Evolutionary conservation across 1,140 invertebrate species (phyloP), one percentile per base, ranked within the genome.

Genomic region (Aricia agestis): DNA sequence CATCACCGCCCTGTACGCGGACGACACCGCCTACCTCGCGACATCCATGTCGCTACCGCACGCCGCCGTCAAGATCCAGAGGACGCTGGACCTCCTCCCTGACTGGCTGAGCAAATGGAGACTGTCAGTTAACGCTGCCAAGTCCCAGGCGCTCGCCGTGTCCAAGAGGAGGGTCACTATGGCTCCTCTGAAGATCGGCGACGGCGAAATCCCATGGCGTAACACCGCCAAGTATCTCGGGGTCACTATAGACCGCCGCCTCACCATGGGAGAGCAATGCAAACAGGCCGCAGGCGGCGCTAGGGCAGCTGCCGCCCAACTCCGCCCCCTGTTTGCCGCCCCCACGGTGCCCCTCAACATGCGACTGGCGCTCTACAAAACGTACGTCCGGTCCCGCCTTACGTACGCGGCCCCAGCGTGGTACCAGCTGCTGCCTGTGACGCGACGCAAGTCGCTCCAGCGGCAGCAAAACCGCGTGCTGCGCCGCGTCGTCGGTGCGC

Each of bases 331-430:
- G 3, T n/a, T n/a, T n/a, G n/a, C n/a, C n/a, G n/a, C n/a, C n/a
- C n/a, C n/a, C n/a, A n/a, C n/a, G 1, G 18, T 74, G 15, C 68
- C 65, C 0, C 7, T 73, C 0, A 52, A 41, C 10, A 59, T 57
- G 19, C 75, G 74, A 25, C 11, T 79, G 42, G 67, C 25, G 18
- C 41, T 77, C 6, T 76, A 76, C 73, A 76, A 76, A 13, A 41
- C 67, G 1, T 78, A 77, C 59, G 36, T 79, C 45, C 69, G 76
- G 1, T 69, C 74, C 1, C 71, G 73, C 31, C 74, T 77, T 0
- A 79, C 73, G 36, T 77, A 77, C 52, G 76, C 75, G 36, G 71
- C 74, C 9, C 72, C 74, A 2, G 76, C 75, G 10, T 77, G 75
- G 75, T 77, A 70, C 65, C 67, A 69, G 25, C 66, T 77, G n/a